These are phyloP conservation scores for Helogale parvula DNA, from an alignment of 2,113 vertebrate species.

Conservation along the genomic window DNA sequence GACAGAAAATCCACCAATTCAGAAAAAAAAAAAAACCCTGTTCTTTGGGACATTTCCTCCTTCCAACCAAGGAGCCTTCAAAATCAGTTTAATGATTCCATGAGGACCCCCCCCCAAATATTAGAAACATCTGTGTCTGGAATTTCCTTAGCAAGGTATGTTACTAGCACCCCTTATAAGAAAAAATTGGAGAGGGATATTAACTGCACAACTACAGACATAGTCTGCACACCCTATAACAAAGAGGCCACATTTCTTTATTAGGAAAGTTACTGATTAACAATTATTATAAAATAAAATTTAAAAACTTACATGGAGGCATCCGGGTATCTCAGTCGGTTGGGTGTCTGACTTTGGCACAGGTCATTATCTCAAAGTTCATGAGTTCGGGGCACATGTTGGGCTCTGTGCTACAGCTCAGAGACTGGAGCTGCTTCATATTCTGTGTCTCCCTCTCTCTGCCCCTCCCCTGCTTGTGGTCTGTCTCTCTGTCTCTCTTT, in stretches of 20 bases:
- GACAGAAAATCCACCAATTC: conserved; percentile 50
- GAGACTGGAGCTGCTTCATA: too few species aligned
- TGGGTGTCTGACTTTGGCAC: too few species aligned
- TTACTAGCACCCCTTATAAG: conserved; percentile 29
- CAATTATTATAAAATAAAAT: conserved; percentile 69
- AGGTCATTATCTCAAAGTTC: too few species aligned
- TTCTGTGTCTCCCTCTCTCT: too few species aligned
- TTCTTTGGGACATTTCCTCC: conserved; percentile 44
- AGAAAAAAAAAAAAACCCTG: background rate
- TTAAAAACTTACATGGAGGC: conserved; percentile 52
- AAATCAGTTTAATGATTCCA: conserved; percentile 1
- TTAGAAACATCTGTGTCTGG: conserved; percentile 66
- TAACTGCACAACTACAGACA: conserved; percentile 2
- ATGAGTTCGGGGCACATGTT: too few species aligned
- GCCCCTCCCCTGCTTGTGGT: too few species aligned
- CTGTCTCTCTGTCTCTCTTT: too few species aligned
- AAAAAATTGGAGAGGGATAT: conserved; percentile 24
- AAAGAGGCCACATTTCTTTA: conserved; percentile 23
- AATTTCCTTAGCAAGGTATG: conserved; percentile 43
- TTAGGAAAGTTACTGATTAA: conserved; percentile 26
- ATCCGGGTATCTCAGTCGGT: too few species aligned
- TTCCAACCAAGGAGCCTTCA: conserved; percentile 38
- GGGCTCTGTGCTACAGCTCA: too few species aligned
- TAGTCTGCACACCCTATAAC: background rate
- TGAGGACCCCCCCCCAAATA: background rate